Percentiles rank a stretch among this genome's conserved stretches.
Conservation (phyloP, 2,888 invertebrate species). For the Sesamia inferens region DNA sequence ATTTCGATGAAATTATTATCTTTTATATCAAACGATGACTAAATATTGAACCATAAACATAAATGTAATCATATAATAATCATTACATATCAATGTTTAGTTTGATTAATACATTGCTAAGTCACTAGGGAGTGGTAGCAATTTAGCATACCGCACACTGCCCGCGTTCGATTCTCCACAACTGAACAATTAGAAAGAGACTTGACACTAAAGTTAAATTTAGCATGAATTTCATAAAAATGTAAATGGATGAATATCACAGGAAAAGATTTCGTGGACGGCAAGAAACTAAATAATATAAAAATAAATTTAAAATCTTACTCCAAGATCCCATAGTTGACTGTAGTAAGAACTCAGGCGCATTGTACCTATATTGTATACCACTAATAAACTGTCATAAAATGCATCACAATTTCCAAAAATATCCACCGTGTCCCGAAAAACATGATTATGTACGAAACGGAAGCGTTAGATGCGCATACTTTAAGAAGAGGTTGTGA, state of each 20-base stretch:
- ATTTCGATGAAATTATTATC: not conserved
- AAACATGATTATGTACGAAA: conserved; percentile 41
- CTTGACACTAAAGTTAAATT: not conserved
- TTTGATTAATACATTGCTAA: not conserved
- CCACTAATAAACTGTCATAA: conserved; percentile 23
- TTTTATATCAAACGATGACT: not conserved
- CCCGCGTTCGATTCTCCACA: conserved; percentile 24
- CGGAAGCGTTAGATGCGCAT: conserved; percentile 70
- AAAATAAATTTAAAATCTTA: conserved; percentile 63
- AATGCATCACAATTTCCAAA: conserved; percentile 40
- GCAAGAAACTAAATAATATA: not conserved
- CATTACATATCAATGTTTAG: not conserved
- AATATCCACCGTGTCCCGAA: conserved; percentile 39
- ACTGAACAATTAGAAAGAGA: conserved; percentile 1
- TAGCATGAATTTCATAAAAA: not conserved
- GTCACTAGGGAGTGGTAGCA: not conserved
- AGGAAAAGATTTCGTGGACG: not conserved
- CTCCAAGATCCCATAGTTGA: conserved; percentile 76
- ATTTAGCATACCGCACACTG: not conserved
- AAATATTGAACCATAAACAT: conserved; percentile 2
- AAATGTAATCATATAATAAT: not conserved
- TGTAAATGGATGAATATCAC: not conserved
- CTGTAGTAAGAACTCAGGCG: conserved; percentile 73
- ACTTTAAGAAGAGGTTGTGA: conserved; percentile 60
- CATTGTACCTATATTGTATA: conserved; percentile 61